phyloP scores from a whole-genome alignment of 2,888 invertebrate genomes.

The Drosophila melanosoma region DNA sequence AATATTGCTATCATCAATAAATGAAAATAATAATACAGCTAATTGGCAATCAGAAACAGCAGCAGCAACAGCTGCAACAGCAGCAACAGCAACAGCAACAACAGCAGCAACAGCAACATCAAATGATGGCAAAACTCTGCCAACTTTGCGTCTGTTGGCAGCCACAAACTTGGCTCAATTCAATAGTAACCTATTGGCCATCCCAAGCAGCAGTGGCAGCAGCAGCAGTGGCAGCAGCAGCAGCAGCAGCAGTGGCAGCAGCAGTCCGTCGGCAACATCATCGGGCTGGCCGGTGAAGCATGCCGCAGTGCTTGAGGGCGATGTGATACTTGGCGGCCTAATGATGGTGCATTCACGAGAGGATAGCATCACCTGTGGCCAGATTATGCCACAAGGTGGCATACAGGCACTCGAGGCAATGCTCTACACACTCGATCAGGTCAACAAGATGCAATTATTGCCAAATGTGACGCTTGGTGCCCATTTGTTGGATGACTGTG shows the following conservation, averaged over 20 bases:
- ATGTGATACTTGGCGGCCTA: conserved; percentile 94
- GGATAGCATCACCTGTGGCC: conserved; percentile 94
- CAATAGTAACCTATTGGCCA: conserved; percentile 3
- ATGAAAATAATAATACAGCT: conserved; percentile 37
- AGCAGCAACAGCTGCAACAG: background rate
- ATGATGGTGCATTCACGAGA: conserved; percentile 98
- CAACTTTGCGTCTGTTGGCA: conserved; percentile 86
- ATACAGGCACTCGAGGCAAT: conserved; percentile 95
- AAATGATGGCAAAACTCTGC: conserved; percentile 31
- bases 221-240: conserved; percentile 6
- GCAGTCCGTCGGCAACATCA: conserved; percentile 12
- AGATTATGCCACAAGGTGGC: conserved; percentile 97
- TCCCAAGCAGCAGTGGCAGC: conserved; percentile 12
- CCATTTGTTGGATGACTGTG: conserved; percentile 96
- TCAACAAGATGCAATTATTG: conserved; percentile 89
- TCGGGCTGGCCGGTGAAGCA: conserved; percentile 92
- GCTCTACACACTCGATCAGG: conserved; percentile 94
- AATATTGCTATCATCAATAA: conserved; percentile 24
- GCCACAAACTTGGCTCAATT: conserved; percentile 15
- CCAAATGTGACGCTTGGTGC: conserved; percentile 94
- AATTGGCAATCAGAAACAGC: conserved; percentile 20
- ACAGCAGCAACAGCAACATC: conserved; percentile 10
- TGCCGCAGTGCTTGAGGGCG: conserved; percentile 94
- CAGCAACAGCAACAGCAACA: conserved; percentile 7
- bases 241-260: conserved; percentile 10